Evolutionary conservation across 2,888 invertebrate species (phyloP).

Genomic region (Zhengitettix transpicula): DNA sequence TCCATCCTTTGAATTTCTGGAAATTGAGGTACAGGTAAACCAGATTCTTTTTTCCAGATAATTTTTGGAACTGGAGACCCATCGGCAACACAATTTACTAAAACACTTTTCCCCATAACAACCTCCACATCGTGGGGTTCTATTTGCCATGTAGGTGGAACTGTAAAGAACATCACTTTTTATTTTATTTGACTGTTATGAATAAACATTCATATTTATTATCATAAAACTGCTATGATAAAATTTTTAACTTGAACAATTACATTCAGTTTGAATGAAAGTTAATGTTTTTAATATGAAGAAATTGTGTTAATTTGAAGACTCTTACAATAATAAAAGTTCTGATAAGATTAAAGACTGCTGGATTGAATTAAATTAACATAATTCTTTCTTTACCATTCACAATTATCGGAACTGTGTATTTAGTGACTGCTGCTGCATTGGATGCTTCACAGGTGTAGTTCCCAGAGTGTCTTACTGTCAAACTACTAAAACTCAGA

Average conservation of each 20-base stretch:
- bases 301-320: too few species aligned
- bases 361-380: too few species aligned
- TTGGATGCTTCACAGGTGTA: conserved; percentile 24
- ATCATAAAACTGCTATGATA: too few species aligned
- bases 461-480: conserved; percentile 19
- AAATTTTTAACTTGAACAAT: too few species aligned
- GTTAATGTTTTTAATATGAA: too few species aligned
- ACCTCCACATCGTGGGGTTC: conserved; percentile 23
- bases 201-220: too few species aligned
- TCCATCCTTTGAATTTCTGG: background rate
- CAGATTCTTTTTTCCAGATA: conserved; percentile 25
- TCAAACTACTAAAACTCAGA: conserved; percentile 17
- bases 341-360: too few species aligned
- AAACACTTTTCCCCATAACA: conserved; percentile 22
- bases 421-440: conserved; percentile 18
- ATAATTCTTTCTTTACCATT: conserved; percentile 21
- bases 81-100: conserved; percentile 25
- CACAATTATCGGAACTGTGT: conserved; percentile 25
- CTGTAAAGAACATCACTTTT: conserved; percentile 14
- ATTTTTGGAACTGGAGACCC: conserved; percentile 27
- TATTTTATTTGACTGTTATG: too few species aligned
- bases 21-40: conserved; percentile 14
- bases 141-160: conserved; percentile 24
- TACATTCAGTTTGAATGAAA: too few species aligned
- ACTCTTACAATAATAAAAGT: too few species aligned